Conservation (phyloP, 1,140 invertebrate genomes). For the Sarcophaga bullata region DNA sequence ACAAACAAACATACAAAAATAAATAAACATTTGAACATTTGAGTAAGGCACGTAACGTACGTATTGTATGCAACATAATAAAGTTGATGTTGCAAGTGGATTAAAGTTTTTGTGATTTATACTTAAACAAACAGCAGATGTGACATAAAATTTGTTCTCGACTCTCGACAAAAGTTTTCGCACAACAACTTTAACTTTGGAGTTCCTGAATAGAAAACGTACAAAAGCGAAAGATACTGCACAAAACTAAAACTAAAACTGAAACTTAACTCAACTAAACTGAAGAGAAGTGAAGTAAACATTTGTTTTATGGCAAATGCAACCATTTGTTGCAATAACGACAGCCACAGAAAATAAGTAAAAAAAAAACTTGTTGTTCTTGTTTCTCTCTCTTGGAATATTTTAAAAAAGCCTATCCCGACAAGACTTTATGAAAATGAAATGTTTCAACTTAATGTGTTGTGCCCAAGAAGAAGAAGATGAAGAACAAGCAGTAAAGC, state of each 20-base stretch:
- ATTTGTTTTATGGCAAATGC: background rate
- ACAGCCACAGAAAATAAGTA: background rate
- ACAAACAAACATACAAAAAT: too few species aligned
- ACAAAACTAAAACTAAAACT: slow-evolving; percentile 11
- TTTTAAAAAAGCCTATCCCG: too few species aligned
- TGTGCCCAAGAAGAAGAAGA: too few species aligned
- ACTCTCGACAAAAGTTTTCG: slow-evolving; percentile 14
- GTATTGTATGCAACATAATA: background rate
- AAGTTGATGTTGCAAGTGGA: slow-evolving; percentile 17
- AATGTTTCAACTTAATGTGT: too few species aligned
- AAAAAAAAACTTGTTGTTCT: background rate
- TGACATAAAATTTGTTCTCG: slow-evolving; percentile 22
- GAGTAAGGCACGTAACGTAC: too few species aligned
- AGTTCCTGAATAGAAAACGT: background rate
- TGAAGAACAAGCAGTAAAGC: too few species aligned
- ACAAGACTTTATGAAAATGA: too few species aligned
- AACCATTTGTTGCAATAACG: slow-evolving; percentile 14
- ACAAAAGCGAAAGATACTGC: background rate
- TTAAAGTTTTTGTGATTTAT: slow-evolving; percentile 37
- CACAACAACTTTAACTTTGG: slow-evolving; percentile 20
- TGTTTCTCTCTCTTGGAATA: too few species aligned
- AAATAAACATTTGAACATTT: too few species aligned
- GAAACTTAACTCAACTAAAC: background rate
- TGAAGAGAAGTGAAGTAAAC: too few species aligned
- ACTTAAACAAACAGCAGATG: slow-evolving; percentile 29